phyloP scores from a whole-genome alignment of 2,888 invertebrate species.

The Chironomus tentans region DNA sequence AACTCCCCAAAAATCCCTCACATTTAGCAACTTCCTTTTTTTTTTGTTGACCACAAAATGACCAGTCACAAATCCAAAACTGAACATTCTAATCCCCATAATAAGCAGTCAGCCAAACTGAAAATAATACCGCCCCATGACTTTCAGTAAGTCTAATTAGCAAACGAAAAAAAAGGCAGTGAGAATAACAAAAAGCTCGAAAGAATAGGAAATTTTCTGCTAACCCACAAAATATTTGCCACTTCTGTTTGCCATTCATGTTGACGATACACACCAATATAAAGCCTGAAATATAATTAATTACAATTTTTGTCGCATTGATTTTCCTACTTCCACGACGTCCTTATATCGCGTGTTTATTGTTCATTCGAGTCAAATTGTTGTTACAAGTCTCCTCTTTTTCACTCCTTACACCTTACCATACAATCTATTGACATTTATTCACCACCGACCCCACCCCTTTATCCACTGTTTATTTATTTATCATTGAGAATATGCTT shows the following conservation, averaged over 20 bases:
- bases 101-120: too few relatives aligned
- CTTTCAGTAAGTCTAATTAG: too few relatives aligned
- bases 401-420: background rate
- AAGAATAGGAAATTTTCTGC: background rate
- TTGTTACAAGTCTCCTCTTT: background rate
- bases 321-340: background rate
- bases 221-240: background rate
- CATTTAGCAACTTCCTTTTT: too few relatives aligned
- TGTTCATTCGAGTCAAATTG: conserved; percentile 2
- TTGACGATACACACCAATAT: background rate
- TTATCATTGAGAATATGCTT: background rate
- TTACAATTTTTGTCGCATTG: conserved; percentile 8
- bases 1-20: too few relatives aligned
- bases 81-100: too few relatives aligned
- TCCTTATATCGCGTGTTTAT: background rate
- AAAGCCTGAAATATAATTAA: background rate
- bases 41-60: too few relatives aligned
- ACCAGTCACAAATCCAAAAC: too few relatives aligned
- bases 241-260: background rate
- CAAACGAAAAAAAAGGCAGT: too few relatives aligned
- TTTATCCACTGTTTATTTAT: background rate
- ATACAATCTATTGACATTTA: background rate
- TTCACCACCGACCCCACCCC: too few relatives aligned
- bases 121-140: too few relatives aligned
- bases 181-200: too few relatives aligned